Evolutionary conservation across 2,797 vertebrate genomes (phyloP), one percentile per base, ranked within the genome.

Genomic region (Numenius phaeopus): DNA sequence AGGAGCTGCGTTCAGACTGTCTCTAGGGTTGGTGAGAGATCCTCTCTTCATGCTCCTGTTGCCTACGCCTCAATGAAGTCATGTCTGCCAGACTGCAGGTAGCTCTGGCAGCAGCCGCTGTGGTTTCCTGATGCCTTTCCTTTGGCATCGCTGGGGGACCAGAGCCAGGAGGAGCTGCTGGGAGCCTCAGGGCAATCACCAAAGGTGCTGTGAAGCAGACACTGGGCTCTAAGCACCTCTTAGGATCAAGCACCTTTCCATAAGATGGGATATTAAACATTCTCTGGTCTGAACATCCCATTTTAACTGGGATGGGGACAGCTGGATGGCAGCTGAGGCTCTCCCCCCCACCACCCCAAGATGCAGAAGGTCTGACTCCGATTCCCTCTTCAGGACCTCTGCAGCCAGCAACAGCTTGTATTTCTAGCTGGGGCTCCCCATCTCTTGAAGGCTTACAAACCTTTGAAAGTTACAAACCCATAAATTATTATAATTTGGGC

Each of bases 341-440:
- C 46, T 27, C 9, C 40, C 11, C 19, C 6, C 3, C 3, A 2
- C 9, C 40, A 11, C 19, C 6, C 3, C 3, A 2, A 16, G 39
- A 14, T 49, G 29, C 17, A 14, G 27, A 75, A 89, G 20, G 4
- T 34, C 67, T 81, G 65, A 29, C 3, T 12, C 3, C 6, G 22
- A 16, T 12, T 15, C 50, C 42, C 44, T 7, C 12, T 7, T 55
- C 73, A 58, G 40, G 37, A 71, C 20, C 15, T 21, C 23, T 55
- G 29, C 69, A 81, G 18, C 10, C 30, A 34, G 55, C 13, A 18
- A 7, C 10, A 21, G 55, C 50, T 88, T 59, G 27, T 21, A 22
- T 86, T 78, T 61, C 46, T 32, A 78, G 50, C 39, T 65, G 52
- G 20, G 39, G 24, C 29, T 87, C 19, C 69, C 71, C 7, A 9